Evolutionary conservation across 64 coral and sea anemone genomes (phyloP).

Genomic region (Stylophora pistillata): DNA sequence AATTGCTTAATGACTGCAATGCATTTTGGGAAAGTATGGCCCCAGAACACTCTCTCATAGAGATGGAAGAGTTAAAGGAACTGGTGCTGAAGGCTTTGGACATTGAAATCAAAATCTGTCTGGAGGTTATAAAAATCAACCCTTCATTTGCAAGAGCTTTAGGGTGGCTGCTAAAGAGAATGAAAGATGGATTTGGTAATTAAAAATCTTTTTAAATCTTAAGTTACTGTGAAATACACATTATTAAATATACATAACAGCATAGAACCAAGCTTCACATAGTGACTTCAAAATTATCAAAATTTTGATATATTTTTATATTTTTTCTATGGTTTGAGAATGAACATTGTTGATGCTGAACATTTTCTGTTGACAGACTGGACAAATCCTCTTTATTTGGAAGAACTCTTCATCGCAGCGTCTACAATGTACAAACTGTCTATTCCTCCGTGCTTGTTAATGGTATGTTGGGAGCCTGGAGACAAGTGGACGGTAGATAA

Average conservation of each 20-base stretch:
- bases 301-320: too few species aligned
- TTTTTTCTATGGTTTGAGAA: too few species aligned
- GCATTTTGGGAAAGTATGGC: constrained; percentile 36
- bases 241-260: background rate
- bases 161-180: constrained; percentile 16
- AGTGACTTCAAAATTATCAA: too few species aligned
- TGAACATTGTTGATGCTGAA: background rate
- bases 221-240: background rate
- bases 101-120: constrained; percentile 10
- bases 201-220: constrained; percentile 3
- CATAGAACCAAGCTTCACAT: background rate
- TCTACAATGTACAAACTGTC: background rate
- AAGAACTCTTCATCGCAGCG: constrained; percentile 7
- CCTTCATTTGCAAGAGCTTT: constrained; percentile 9
- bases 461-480: background rate
- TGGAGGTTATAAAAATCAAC: background rate
- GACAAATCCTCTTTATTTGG: constrained; percentile 22
- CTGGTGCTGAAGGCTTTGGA: constrained; percentile 16
- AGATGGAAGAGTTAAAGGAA: constrained; percentile 29
- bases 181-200: constrained; percentile 30
- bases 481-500: constrained; percentile 15
- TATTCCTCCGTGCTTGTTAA: constrained; percentile 27
- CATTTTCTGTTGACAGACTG: constrained; percentile 24
- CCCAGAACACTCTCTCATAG: constrained; percentile 30
- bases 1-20: constrained; percentile 44